Evolutionary conservation across 2,888 invertebrate genomes (phyloP).

Genomic region (Trissoscelio sp.): DNA sequence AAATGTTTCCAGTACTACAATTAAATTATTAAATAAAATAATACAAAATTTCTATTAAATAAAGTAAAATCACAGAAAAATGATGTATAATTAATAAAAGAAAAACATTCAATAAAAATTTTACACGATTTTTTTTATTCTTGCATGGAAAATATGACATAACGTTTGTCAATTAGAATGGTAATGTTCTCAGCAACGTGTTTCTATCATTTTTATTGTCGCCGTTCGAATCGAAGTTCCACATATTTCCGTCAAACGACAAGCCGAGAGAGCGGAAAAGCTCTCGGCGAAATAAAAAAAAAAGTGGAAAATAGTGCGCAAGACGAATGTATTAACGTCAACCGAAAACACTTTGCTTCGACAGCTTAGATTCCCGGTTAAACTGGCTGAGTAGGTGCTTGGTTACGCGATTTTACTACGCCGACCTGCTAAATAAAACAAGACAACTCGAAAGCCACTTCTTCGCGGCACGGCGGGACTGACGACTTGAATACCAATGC

Average conservation of each 20-base stretch:
- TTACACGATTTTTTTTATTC: neutral
- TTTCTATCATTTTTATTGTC: conserved; percentile 27
- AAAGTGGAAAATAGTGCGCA: conserved; percentile 17
- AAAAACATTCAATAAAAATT: too few species aligned
- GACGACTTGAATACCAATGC: conserved; percentile 67
- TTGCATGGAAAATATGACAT: neutral
- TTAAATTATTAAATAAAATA: too few species aligned
- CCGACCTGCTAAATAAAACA: conserved; percentile 55
- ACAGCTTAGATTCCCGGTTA: conserved; percentile 55
- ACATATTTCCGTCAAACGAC: conserved; percentile 7
- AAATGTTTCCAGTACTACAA: too few species aligned
- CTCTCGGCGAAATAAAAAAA: conserved; percentile 23
- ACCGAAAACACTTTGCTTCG: conserved; percentile 51
- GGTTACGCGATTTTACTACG: conserved; percentile 57
- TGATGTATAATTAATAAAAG: too few species aligned
- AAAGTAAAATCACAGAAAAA: too few species aligned
- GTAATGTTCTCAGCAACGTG: conserved; percentile 3
- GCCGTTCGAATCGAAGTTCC: conserved; percentile 2
- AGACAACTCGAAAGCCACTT: conserved; percentile 48
- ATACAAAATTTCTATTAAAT: too few species aligned
- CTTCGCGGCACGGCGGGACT: conserved; percentile 36
- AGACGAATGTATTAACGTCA: conserved; percentile 48
- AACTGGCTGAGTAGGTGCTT: conserved; percentile 55
- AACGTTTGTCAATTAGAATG: conserved; percentile 22
- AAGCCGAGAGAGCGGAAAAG: conserved; percentile 30